phyloP scores from a whole-genome alignment of 2,888 invertebrate genomes.

The Gari tellinella region DNA sequence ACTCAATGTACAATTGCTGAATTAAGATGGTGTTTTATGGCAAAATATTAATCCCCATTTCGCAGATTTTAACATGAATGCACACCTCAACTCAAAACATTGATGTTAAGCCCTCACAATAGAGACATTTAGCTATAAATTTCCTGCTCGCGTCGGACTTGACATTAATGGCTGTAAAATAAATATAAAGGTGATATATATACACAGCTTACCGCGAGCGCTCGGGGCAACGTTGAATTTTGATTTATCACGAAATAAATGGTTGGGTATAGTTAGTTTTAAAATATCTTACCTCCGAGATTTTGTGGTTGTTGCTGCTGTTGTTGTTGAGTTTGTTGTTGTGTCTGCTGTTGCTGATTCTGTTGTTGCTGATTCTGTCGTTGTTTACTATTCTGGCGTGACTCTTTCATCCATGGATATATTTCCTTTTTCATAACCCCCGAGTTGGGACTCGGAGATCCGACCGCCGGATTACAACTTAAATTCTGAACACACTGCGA shows the following conservation, averaged over 20 bases:
- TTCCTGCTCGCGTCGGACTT: slow-evolving; percentile 38
- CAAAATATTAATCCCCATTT: no score
- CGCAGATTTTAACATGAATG: no score
- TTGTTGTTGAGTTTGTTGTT: slow-evolving; percentile 44
- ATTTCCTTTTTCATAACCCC: slow-evolving; percentile 71
- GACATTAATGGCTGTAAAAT: slow-evolving; percentile 57
- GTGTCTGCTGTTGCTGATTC: slow-evolving; percentile 54
- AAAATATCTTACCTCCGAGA: slow-evolving; percentile 47
- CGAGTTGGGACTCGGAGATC: slow-evolving; percentile 51
- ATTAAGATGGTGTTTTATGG: no score
- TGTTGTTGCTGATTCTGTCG: slow-evolving; percentile 62
- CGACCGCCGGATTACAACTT: slow-evolving; percentile 58
- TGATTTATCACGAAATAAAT: slow-evolving; percentile 5
- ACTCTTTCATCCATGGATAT: slow-evolving; percentile 82
- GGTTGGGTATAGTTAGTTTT: no score
- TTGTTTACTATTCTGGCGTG: slow-evolving; percentile 75
- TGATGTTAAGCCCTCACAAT: slow-evolving; percentile 11
- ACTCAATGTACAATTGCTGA: no score
- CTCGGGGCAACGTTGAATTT: background rate
- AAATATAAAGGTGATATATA: slow-evolving; percentile 45
- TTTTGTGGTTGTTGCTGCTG: slow-evolving; percentile 32
- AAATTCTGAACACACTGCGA: slow-evolving; percentile 70
- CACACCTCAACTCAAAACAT: no score
- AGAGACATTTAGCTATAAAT: slow-evolving; percentile 46
- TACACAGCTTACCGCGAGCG: background rate